phyloP scores from a whole-genome alignment of 2,888 invertebrate genomes.

The Ichneumoninae sp. region DNA sequence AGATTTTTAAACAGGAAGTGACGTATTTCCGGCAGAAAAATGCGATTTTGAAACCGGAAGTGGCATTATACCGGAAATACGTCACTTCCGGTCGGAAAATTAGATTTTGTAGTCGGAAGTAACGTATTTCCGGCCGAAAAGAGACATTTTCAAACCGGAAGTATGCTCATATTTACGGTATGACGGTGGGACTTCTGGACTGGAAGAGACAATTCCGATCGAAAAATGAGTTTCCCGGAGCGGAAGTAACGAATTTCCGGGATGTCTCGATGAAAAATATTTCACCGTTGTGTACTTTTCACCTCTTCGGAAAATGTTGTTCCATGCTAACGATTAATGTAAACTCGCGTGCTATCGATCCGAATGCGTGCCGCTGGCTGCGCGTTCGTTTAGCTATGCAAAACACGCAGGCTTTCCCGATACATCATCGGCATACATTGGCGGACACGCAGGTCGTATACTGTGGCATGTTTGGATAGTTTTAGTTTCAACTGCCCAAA shows the following conservation, averaged over 20 bases:
- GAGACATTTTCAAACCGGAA: too few relatives aligned
- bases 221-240: neutral
- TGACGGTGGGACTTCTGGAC: too few relatives aligned
- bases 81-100: too few relatives aligned
- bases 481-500: neutral
- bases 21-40: neutral
- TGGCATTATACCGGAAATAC: too few relatives aligned
- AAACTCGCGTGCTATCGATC: constrained; percentile 3
- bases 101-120: too few relatives aligned
- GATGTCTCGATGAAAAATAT: neutral
- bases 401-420: neutral
- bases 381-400: constrained; percentile 5
- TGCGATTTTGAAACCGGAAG: too few relatives aligned
- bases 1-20: neutral
- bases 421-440: neutral
- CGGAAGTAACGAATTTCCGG: neutral
- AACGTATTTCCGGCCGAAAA: too few relatives aligned
- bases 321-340: neutral
- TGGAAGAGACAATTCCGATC: too few relatives aligned
- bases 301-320: neutral
- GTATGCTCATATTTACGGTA: too few relatives aligned
- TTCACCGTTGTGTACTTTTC: neutral
- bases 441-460: neutral
- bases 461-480: neutral
- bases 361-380: neutral